A percentile compares a stretch with the other conserved stretches of the same genome.
Conservation (phyloP, 2,113 vertebrate genomes). For the Eidolon helvum region DNA sequence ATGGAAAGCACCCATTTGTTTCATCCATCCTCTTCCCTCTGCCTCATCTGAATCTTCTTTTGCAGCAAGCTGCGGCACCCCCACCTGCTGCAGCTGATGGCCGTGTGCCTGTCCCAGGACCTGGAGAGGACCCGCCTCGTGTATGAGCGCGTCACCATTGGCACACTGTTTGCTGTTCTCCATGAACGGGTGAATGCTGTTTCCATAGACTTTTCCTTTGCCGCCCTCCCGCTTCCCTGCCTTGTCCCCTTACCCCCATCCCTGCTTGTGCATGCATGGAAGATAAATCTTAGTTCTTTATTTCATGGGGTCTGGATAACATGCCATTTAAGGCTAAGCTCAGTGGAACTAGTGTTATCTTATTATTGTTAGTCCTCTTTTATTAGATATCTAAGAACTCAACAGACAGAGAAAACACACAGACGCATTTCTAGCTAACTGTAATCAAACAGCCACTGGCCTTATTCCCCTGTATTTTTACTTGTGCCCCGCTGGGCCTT, state of each 20-base stretch:
- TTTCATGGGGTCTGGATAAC: neutral
- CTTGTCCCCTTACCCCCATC: neutral
- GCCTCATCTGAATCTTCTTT: neutral
- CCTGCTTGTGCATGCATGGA: neutral
- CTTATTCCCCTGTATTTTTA: neutral
- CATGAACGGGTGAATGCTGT: constrained; percentile 83
- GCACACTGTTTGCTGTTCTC: constrained; percentile 85
- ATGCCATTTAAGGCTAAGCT: neutral
- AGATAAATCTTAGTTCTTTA: neutral
- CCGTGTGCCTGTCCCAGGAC: constrained; percentile 83
- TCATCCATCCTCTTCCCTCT: neutral
- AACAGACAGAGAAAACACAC: neutral
- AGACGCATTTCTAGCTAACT: neutral
- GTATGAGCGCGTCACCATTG: constrained; percentile 83
- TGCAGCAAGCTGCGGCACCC: constrained; percentile 85
- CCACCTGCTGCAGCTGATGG: constrained; percentile 85
- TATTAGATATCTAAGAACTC: neutral
- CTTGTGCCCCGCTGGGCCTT: neutral
- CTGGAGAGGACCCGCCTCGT: constrained; percentile 83
- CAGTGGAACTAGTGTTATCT: neutral
- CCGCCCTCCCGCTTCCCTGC: neutral
- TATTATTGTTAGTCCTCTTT: neutral
- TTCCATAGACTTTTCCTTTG: neutral
- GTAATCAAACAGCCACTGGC: neutral
- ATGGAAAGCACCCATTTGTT: neutral